These are phyloP conservation scores for Rhinichthys osculus DNA, from an alignment of 2,797 vertebrate species.

Conservation along the genomic window DNA sequence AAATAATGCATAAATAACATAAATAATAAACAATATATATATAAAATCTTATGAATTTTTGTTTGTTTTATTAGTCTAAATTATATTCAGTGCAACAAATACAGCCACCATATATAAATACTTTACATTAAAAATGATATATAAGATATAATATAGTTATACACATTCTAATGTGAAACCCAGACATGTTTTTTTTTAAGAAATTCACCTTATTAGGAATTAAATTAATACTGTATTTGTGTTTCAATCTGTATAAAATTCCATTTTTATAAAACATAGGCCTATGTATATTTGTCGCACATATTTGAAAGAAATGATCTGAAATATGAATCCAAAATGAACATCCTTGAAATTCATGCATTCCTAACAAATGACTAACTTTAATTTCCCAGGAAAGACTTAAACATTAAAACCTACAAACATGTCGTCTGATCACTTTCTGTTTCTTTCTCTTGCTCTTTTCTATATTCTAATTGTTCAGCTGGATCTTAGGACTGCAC, in stretches of 20 bases:
- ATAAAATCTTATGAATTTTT: background rate
- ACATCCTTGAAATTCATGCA: background rate
- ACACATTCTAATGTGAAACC: too few species aligned
- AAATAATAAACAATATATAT: background rate
- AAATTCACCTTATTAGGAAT: background rate
- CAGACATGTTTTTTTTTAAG: too few species aligned
- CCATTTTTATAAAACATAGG: too few species aligned
- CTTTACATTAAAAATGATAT: too few species aligned
- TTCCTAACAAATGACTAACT: background rate
- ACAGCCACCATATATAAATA: background rate
- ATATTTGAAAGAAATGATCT: background rate
- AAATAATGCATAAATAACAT: background rate
- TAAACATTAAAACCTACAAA: background rate
- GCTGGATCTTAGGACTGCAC: conserved; percentile 24
- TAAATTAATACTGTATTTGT: background rate
- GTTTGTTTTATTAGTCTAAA: background rate
- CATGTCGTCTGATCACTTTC: background rate
- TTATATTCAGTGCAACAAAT: background rate
- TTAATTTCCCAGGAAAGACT: background rate
- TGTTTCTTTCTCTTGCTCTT: background rate
- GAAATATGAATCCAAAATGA: background rate
- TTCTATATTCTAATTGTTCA: conserved; percentile 8
- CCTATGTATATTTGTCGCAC: background rate
- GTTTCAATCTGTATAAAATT: background rate
- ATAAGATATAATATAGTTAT: too few species aligned